Base-by-base conservation (phyloP, 1,140 invertebrate species). In the Bombus superbus region DNA sequence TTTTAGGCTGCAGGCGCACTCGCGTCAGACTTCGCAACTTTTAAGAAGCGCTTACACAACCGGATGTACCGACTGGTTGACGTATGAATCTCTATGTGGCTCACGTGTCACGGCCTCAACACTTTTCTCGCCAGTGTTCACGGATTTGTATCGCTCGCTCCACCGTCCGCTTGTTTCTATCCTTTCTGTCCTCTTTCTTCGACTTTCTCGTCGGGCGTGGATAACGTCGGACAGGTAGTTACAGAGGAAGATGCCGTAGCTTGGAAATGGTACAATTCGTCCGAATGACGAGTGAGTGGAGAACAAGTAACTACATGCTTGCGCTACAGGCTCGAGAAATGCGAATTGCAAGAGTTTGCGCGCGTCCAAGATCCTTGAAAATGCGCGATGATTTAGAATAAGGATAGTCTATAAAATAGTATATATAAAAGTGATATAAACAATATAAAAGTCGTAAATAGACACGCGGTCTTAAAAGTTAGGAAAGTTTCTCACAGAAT, bases 11-110 rank as follows among this genome's bases (percentile, higher is more conserved):
- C 66, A 80, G 76, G 77, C 85, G 80, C 85, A 83, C 85, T 89
- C 76, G 72, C 82, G 81, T 57, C 77, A 71, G 77, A 84, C 83
- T 87, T 83, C 68, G 62, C 28, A 86, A 89, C 86, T 89, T 86
- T 86, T 86, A 86, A 86, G 85, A 86, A 82, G 79, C 85, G 85
- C 72, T 77, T 82, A 83, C 80, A 82, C 73, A 76, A 82, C 72
- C 83, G 83, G 78, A 81, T 81, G 71, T 76, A 83, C 38, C 53
- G 62, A 77, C 85, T 62, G 64, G 73, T 76, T 75, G 73, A 62
- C 62, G 72, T 47, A 77, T 40, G 71, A 86, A 86, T 83, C 85
- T 72, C 57, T 42, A 57, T 59, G 42, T 68, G 78, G 59, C 69
- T 80, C 71, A 66, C 69, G 69, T 42, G 71, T 53, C 38, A 57